These are phyloP conservation scores for Patella depressa DNA, from an alignment of 2,888 invertebrate species.

Conservation along the genomic window DNA sequence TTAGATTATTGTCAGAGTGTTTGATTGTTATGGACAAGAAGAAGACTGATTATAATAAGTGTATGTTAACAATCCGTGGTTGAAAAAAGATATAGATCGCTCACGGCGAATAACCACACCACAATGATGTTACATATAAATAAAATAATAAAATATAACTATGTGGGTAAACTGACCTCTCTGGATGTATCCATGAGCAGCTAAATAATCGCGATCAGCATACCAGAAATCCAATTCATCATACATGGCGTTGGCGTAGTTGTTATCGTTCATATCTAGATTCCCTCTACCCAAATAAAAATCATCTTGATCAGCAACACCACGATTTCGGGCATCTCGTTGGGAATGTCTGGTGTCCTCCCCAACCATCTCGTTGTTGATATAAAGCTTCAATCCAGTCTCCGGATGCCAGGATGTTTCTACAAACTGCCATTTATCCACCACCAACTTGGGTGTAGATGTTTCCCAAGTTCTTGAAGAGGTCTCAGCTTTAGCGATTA, in stretches of 20 bases:
- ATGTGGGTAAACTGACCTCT: constrained; percentile 54
- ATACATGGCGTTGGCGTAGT: constrained; percentile 57
- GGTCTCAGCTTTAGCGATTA: constrained; percentile 42
- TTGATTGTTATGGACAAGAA: no score
- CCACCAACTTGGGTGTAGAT: constrained; percentile 38
- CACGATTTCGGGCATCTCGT: constrained; percentile 21
- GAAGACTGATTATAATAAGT: no score
- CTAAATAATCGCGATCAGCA: constrained; percentile 64
- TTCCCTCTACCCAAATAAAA: constrained; percentile 58
- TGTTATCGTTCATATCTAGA: constrained; percentile 36
- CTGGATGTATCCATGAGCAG: constrained; percentile 64
- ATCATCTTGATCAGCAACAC: neutral
- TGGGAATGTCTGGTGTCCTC: constrained; percentile 21
- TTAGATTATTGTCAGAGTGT: no score
- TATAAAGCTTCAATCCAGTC: constrained; percentile 51
- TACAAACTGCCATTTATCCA: constrained; percentile 59
- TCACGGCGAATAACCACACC: no score
- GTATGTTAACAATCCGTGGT: no score
- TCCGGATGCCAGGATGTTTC: constrained; percentile 62
- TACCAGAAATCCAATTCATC: constrained; percentile 69
- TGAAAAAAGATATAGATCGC: no score
- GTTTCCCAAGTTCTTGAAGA: constrained; percentile 53
- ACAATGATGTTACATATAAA: no score
- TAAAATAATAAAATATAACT: no score
- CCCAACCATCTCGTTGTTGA: constrained; percentile 43